Percentiles rank a stretch among this genome's conserved stretches.
These are phyloP conservation scores for Coelopa pilipes DNA, from an alignment of 2,888 invertebrate species.

Conservation along the genomic window DNA sequence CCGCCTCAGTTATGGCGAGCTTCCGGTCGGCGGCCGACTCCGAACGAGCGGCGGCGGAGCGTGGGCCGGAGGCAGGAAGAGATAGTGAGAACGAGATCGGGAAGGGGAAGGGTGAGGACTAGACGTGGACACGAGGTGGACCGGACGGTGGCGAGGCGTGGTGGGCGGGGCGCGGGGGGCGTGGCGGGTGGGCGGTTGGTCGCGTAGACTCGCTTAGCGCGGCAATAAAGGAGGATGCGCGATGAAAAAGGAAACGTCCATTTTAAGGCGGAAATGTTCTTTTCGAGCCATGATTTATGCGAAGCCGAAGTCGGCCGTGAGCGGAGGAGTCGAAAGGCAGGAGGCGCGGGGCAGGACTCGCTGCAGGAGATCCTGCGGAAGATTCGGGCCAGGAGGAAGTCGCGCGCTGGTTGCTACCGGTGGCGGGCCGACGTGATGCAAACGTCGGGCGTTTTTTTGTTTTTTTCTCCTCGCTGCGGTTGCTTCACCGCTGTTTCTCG, in stretches of 20 bases:
- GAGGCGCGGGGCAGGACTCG: not conserved
- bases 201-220: not conserved
- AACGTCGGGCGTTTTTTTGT: conserved; percentile 23
- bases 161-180: too few species aligned
- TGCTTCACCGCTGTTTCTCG: not conserved
- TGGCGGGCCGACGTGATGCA: conserved; percentile 22
- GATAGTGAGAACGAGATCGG: not conserved
- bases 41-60: not conserved
- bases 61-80: not conserved
- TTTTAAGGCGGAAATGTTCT: conserved; percentile 62
- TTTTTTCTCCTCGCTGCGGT: not conserved
- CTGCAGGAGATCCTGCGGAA: not conserved
- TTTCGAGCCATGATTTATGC: conserved; percentile 61
- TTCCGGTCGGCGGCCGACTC: conserved; percentile 13
- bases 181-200: not conserved
- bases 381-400: conserved; percentile 40
- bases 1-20: conserved; percentile 32
- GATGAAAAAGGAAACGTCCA: conserved; percentile 55
- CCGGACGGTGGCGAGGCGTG: too few species aligned
- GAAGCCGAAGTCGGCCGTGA: conserved; percentile 9
- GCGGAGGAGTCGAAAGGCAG: not conserved
- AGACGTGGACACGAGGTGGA: too few species aligned
- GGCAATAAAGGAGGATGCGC: conserved; percentile 13
- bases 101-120: not conserved
- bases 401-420: conserved; percentile 32